A percentile compares a stretch with the other conserved stretches of the same genome.
phyloP scores from a whole-genome alignment of 2,888 invertebrate species.

The Scaptomyza tumidula region DNA sequence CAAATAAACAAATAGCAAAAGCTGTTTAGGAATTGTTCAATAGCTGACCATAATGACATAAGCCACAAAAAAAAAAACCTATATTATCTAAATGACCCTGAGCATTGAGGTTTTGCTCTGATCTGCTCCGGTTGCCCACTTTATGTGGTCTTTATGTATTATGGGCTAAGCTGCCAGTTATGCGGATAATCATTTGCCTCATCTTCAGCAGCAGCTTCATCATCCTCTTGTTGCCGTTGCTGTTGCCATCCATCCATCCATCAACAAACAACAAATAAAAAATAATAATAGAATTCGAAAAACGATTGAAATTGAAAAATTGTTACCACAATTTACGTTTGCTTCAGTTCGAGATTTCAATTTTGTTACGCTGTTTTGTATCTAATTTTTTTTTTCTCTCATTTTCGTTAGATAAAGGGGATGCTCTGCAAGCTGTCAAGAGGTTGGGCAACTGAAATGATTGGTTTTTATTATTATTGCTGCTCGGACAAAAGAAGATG shows the following conservation, averaged over 20 bases:
- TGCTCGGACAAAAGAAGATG: constrained; percentile 42
- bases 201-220: constrained; percentile 12
- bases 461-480: constrained; percentile 27
- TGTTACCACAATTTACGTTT: constrained; percentile 57
- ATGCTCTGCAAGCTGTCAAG: constrained; percentile 61
- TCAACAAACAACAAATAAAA: constrained; percentile 53
- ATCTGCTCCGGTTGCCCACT: constrained; percentile 15
- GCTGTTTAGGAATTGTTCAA: constrained; percentile 55
- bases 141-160: constrained; percentile 21
- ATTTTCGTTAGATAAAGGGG: constrained; percentile 25
- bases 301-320: constrained; percentile 70
- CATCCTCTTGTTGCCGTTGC: constrained; percentile 33
- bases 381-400: not conserved
- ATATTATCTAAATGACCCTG: constrained; percentile 73
- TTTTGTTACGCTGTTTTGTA: constrained; percentile 32
- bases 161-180: constrained; percentile 31
- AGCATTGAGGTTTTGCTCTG: constrained; percentile 13
- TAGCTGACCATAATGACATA: constrained; percentile 61
- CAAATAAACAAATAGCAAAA: constrained; percentile 28
- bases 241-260: too few relatives aligned
- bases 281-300: constrained; percentile 68
- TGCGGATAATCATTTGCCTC: constrained; percentile 35
- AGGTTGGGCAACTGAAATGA: constrained; percentile 59
- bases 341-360: constrained; percentile 4
- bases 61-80: constrained; percentile 63